phyloP scores from a whole-genome alignment of 2,797 vertebrate genomes.

The Neostethus bicornis region DNA sequence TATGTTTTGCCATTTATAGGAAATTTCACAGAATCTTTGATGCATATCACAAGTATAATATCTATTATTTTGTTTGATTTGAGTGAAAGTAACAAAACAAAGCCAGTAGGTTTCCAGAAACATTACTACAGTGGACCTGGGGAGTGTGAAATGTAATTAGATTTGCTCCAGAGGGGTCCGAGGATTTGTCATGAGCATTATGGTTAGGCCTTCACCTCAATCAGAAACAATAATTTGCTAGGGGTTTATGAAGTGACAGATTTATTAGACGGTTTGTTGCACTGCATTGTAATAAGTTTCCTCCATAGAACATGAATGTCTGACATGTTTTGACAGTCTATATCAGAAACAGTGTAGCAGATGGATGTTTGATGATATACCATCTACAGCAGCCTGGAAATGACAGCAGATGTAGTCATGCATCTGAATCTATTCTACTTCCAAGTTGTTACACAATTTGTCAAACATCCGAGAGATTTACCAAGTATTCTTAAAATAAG shows the following conservation, averaged over 20 bases:
- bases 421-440: not conserved
- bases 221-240: slow-evolving; percentile 28
- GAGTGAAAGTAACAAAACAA: slow-evolving; percentile 8
- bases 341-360: slow-evolving; percentile 13
- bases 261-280: slow-evolving; percentile 10
- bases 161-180: slow-evolving; percentile 29
- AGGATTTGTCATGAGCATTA: slow-evolving; percentile 31
- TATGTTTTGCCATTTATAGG: too few relatives aligned
- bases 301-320: not conserved
- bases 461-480: not conserved
- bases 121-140: slow-evolving; percentile 20
- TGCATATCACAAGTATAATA: not conserved
- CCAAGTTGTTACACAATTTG: not conserved
- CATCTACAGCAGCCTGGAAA: not conserved
- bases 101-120: slow-evolving; percentile 31
- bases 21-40: too few relatives aligned
- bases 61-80: slow-evolving; percentile 12
- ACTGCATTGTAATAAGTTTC: not conserved
- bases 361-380: slow-evolving; percentile 14
- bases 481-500: not conserved
- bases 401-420: slow-evolving; percentile 21
- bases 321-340: slow-evolving; percentile 4
- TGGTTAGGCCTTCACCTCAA: slow-evolving; percentile 25
- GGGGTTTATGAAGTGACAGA: slow-evolving; percentile 17
- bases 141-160: slow-evolving; percentile 35